These are phyloP conservation scores for Rhingia rostrata DNA, from an alignment of 2,888 invertebrate species.

Conservation along the genomic window DNA sequence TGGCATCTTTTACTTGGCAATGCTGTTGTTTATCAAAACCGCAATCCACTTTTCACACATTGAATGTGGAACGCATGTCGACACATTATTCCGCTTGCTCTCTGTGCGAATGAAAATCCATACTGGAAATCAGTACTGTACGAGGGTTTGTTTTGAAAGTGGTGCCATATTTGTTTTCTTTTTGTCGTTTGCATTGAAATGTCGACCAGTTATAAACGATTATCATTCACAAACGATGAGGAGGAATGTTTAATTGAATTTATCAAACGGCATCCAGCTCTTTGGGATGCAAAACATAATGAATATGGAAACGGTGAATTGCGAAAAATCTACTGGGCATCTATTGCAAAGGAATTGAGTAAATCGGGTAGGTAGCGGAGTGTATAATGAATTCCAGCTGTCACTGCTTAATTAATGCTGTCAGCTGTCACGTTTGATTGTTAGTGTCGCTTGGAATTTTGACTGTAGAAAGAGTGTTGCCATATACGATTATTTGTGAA, in stretches of 20 bases:
- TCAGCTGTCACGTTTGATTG: not conserved
- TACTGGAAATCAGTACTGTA: constrained; percentile 52
- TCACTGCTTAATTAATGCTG: too few relatives aligned
- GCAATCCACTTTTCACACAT: constrained; percentile 4
- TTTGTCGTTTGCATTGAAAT: constrained; percentile 1
- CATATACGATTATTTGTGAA: constrained; percentile 1
- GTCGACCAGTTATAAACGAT: constrained; percentile 60
- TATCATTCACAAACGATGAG: constrained; percentile 72
- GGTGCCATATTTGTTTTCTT: not conserved
- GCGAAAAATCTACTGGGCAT: constrained; percentile 61
- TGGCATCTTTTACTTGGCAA: not conserved
- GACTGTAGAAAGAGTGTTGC: constrained; percentile 9
- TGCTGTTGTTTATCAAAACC: constrained; percentile 2
- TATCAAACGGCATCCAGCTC: constrained; percentile 61
- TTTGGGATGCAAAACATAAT: constrained; percentile 62
- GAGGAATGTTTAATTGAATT: constrained; percentile 62
- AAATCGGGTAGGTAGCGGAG: constrained; percentile 54
- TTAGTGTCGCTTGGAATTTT: constrained; percentile 11
- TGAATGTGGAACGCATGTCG: not conserved
- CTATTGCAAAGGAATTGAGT: constrained; percentile 51
- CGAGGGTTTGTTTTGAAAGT: constrained; percentile 28
- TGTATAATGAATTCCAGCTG: constrained; percentile 46
- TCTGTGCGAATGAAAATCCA: constrained; percentile 44
- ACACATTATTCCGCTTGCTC: not conserved
- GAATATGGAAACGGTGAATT: constrained; percentile 67